Evolutionary conservation across 2,113 vertebrate genomes (phyloP).

Genomic region (Sinocyclocheilus anshuiensis): DNA sequence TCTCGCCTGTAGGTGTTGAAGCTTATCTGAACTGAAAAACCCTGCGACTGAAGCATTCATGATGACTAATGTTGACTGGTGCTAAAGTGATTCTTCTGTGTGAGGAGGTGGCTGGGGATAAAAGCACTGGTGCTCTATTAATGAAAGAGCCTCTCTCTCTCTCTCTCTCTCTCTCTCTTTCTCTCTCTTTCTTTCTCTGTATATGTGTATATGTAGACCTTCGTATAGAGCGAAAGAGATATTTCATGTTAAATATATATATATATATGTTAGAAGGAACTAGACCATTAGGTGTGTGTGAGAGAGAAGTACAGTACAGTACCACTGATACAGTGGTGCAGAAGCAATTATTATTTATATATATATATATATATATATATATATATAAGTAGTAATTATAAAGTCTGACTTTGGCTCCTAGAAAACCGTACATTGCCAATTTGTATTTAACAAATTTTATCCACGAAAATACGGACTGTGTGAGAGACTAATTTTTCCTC

Average conservation of each 20-base stretch:
- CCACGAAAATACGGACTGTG: no score
- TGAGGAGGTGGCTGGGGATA: neutral
- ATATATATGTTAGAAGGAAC: neutral
- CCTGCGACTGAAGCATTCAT: neutral
- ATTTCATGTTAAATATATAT: neutral
- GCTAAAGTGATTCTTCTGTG: conserved; percentile 10
- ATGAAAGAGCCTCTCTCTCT: neutral
- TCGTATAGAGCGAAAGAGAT: no score
- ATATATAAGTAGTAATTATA: no score
- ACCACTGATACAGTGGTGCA: conserved; percentile 1
- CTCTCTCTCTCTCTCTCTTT: neutral
- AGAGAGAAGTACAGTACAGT: neutral
- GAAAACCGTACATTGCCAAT: no score
- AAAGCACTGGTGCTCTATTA: neutral
- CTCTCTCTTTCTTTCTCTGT: neutral
- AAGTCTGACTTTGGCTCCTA: no score
- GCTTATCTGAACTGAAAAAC: conserved; percentile 14
- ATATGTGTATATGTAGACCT: neutral
- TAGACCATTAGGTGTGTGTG: neutral
- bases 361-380: no score
- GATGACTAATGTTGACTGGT: conserved; percentile 3
- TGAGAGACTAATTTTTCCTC: no score
- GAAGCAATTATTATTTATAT: no score
- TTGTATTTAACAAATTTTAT: no score
- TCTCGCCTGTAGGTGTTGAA: neutral